Base-by-base conservation (phyloP, 2,888 invertebrate species). In the Eupsilia transversa region DNA sequence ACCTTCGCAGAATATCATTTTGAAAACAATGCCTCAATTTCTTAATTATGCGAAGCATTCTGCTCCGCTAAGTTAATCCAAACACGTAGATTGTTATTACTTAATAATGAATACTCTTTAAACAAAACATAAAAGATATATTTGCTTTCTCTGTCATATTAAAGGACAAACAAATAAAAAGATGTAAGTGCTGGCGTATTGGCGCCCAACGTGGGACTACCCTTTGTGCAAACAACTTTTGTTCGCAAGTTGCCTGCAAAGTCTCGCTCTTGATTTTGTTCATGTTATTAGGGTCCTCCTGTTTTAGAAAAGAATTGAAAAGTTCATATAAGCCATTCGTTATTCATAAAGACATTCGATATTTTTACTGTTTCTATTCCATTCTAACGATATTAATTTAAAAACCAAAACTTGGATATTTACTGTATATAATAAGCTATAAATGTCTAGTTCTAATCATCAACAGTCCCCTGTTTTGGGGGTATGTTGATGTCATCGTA, bases 121-220 rank as follows among this genome's bases (percentile, higher is more conserved):
- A 69, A 69, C 38, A 52, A 41, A 67, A 71, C 52, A 71, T 46
- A 27, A n/a, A 63, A 41, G 7, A 61, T 67, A 61, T 67, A 64
- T 77, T 63, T 65, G 59, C 41, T 68, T 46, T 49, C 20, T 20
- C 30, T 23, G n/a, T 67, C 38, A 46, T 65, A 60, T 54, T 46
- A 60, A 20, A 70, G 49, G 43, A 49, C 59, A 67, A 80, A 80
- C 65, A 74, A 83, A 74, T 66, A 57, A 69, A 71, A 74, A 49
- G 14, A n/a, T 6, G 12, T 10, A 57, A 73, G 69, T 27, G 57
- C 23, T 14, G 33, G 57, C 3, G 52, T 74, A 60, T 79, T 85
- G 82, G 77, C 86, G 82, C 82, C 79, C 85, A 68, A 67, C 77
- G 41, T 72, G 85, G 85, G 82, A 49, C 72, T 57, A 65, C 68